Conservation (phyloP, 2,888 invertebrate species). For the Halictus ligatus region DNA sequence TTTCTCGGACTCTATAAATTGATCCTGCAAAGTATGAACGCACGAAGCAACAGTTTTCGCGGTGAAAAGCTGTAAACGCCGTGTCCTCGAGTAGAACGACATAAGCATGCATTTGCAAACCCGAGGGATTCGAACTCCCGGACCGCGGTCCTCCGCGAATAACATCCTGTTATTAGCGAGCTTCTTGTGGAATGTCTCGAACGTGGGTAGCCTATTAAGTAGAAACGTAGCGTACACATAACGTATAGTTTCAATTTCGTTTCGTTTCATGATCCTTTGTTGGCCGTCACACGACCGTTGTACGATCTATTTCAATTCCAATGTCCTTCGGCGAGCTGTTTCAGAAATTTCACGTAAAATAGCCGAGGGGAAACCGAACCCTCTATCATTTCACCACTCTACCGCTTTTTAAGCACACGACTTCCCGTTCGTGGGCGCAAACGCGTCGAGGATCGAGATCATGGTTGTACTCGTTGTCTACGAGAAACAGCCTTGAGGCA, state of each 20-base stretch:
- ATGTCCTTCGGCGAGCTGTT: not conserved
- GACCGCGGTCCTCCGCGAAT: too few species aligned
- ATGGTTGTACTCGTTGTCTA: conserved; percentile 47
- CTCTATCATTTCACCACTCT: not conserved
- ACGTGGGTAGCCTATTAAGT: conserved; percentile 55
- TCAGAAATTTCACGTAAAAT: conserved; percentile 14
- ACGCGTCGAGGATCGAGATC: conserved; percentile 60
- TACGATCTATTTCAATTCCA: conserved; percentile 16
- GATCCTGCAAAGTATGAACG: not conserved
- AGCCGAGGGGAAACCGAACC: not conserved
- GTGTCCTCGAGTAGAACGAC: not conserved
- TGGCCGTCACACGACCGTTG: not conserved
- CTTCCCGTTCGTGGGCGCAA: conserved; percentile 24
- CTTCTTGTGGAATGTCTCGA: conserved; percentile 39
- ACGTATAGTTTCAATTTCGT: not conserved
- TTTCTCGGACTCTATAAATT: not conserved
- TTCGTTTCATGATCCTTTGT: conserved; percentile 4
- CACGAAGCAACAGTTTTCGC: not conserved
- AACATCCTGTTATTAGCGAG: conserved; percentile 46
- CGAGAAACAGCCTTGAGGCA: conserved; percentile 54
- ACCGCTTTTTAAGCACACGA: conserved; percentile 23
- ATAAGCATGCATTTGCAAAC: not conserved
- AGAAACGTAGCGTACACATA: conserved; percentile 39
- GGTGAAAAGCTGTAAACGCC: not conserved
- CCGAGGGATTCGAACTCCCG: conserved; percentile 23